Base-by-base conservation (phyloP, 2,888 invertebrate species). In the Lordiphosa andalusiaca region DNA sequence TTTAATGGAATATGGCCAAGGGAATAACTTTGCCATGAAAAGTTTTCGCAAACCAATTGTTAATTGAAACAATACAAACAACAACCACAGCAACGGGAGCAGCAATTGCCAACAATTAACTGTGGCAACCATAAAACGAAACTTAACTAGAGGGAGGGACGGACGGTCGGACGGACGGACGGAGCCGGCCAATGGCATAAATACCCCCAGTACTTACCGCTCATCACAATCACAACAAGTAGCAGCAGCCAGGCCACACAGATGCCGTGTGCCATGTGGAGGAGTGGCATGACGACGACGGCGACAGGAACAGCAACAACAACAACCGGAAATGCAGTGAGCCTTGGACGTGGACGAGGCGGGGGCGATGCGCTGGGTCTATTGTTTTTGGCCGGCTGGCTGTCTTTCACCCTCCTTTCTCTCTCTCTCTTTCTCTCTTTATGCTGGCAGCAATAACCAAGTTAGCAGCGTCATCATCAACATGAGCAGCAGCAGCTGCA, bases 261-360 rank as follows among this genome's bases (percentile, higher is more conserved):
- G 62, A 73, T 74, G 70, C 76, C 55, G 38, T 70, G 62, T 40
- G 72, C 67, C 81, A 71, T 76, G 53, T 73, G 69, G 50, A 69
- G 62, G 54, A 69, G 62, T 41, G 64, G 67, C 70, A 71, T 67
- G 63, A 52, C 56, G 40, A 49, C 52, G 42, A 41, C 46, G 41
- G 35, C 40, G 54, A 38, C 61, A 35, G 44, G 46, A 23, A 48
- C 41, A 49, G 61, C 81, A 80, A 77, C 68, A 83, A 83, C 84
- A 74, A 73, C 64, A 74, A 69, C 66, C 83, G 80, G 80, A 83
- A 80, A 74, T 83, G 77, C 78, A 83, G 78, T 68, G 66, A 80
- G 73, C 70, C 63, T 58, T 38, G 50, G 54, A 41, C 51, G 41
- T 55, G 40, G 49, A 30, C 40, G 16, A 25, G 21, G 52, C 23